Conservation (phyloP, 2,797 vertebrate genomes). For the Limnodromus scolopaceus region DNA sequence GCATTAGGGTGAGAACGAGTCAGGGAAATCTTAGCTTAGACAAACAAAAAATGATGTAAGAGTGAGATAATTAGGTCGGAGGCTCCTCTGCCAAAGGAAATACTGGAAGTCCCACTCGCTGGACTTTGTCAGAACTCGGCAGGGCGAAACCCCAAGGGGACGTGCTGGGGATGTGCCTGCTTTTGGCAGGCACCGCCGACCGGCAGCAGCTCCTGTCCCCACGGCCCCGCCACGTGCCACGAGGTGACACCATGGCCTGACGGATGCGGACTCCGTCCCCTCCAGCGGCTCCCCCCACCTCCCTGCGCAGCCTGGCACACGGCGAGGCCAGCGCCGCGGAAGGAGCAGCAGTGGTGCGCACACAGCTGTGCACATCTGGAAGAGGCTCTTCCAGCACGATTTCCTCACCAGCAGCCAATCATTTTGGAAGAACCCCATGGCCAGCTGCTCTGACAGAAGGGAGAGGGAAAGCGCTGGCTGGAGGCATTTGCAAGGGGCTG, state of each 20-base stretch:
- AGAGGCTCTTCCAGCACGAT: not conserved
- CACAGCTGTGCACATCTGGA: constrained; percentile 45
- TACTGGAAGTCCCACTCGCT: not conserved
- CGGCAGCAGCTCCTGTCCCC: not conserved
- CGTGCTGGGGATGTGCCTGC: accelerated
- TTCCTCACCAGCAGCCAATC: not conserved
- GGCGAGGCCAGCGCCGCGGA: accelerated
- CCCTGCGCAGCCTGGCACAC: not conserved
- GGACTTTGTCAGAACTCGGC: not conserved
- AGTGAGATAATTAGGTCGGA: constrained; percentile 1
- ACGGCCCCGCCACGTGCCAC: accelerated
- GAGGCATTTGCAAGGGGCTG: not conserved
- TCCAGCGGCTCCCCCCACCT: accelerated
- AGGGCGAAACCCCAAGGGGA: not conserved
- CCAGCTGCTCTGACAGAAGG: not conserved
- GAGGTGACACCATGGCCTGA: not conserved
- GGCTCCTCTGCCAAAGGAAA: constrained; percentile 58
- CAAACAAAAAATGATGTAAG: constrained; percentile 6
- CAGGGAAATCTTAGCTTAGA: constrained; percentile 41
- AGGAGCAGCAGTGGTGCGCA: accelerated
- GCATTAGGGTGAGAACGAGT: constrained; percentile 32
- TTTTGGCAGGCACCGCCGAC: not conserved
- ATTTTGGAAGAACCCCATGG: not conserved
- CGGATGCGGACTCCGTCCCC: not conserved
- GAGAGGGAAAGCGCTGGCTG: not conserved